Evolutionary conservation across 1,140 invertebrate genomes (phyloP).

Genomic region (Bombus waltoni): DNA sequence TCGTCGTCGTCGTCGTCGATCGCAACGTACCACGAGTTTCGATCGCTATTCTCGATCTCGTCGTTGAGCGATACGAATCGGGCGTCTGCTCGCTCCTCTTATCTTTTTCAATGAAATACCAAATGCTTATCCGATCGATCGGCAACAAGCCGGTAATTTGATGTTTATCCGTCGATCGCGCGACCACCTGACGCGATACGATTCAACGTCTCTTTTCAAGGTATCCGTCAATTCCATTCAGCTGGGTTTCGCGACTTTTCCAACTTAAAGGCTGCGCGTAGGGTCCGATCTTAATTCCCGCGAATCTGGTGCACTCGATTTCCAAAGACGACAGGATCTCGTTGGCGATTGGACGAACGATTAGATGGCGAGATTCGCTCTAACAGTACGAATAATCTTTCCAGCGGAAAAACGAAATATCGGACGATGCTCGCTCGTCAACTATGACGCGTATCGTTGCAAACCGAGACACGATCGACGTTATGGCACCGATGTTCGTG

Average conservation of each 20-base stretch:
- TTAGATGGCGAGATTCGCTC: too few species aligned
- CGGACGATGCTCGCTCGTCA: not conserved
- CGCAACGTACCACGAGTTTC: too few species aligned
- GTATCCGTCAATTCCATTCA: not conserved
- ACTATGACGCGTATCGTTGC: constrained; percentile 34
- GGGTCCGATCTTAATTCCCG: not conserved
- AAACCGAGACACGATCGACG: not conserved
- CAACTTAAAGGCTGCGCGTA: too few species aligned
- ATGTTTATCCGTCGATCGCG: not conserved
- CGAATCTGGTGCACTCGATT: not conserved
- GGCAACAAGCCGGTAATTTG: constrained; percentile 2
- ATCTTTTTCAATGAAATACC: constrained; percentile 4
- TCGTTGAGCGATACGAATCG: not conserved
- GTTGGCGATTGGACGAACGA: too few species aligned
- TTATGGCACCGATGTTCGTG: too few species aligned
- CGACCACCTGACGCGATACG: too few species aligned
- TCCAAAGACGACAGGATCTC: not conserved
- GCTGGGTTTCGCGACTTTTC: not conserved
- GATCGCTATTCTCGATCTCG: not conserved
- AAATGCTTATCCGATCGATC: not conserved
- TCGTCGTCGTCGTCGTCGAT: too few species aligned
- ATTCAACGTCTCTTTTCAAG: not conserved
- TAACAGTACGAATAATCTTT: too few species aligned
- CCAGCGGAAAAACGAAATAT: too few species aligned
- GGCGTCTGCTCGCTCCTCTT: not conserved